Base-by-base conservation (phyloP, 2,113 vertebrate genomes). In the Microtus pennsylvanicus region DNA sequence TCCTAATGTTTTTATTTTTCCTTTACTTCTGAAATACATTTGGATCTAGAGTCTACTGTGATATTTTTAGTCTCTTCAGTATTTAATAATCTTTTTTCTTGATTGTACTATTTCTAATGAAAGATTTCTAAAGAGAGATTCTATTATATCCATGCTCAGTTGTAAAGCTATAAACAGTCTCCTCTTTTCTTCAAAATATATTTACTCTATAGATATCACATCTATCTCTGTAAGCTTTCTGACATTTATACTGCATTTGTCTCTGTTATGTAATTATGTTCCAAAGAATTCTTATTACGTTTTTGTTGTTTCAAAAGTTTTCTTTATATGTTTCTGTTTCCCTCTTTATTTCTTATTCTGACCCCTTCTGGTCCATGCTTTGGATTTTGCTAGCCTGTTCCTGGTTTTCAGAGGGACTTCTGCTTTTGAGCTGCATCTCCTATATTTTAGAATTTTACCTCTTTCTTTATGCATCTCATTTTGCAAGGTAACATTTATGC, bases 161-260 rank as follows among this genome's bases (percentile, higher is more conserved):
- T 12, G 0, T 69, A n/a, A 52, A 19, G 10, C 19, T 63, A 14
- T 28, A 2, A 1, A 1, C 0, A 2, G 19, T 58, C 58, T 21
- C 4, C 1, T 45, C 7, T 47, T 50, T 38, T 82, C 22, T 77
- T 82, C 82, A 3, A 82, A 72, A 7, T 21, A 87, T 87, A 70
- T 83, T 5, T 83, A 9, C 2, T 35, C 24, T 70, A 93, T 94
- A 14, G 30, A 9, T 90, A 26, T 30, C 12, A 50, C 58, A 58
- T 58, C 55, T 58, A 5, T 58, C 6, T 58, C 58, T 58, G 58
- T 42, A 65, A 14, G 35, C 35, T 21, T 76, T 81, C 1, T 28
- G 1, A 26, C 63, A 52, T 42, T 50, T 65, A 42, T 26, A 4
- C 4, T 93, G 24, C 5, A 22, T 82, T 88, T 58, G 17, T 19